Percentiles rank a stretch among this genome's conserved stretches.
Conservation (phyloP, 2,113 vertebrate species). For the Dromas ardeola region DNA sequence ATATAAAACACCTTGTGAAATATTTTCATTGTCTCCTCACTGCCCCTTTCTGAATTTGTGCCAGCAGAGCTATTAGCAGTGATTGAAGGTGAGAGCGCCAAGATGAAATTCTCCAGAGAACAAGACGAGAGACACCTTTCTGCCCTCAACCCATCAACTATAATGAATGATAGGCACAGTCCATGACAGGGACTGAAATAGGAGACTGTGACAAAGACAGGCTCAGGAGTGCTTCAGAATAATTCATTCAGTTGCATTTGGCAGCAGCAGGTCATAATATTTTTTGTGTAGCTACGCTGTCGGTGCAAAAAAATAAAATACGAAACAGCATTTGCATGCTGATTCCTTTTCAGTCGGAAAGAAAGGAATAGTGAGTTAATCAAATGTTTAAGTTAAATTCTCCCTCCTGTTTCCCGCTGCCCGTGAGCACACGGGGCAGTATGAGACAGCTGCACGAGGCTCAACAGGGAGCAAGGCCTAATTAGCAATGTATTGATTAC, state of each 20-base stretch:
- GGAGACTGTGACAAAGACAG: slow-evolving; percentile 60
- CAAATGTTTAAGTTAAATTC: background rate
- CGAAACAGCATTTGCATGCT: background rate
- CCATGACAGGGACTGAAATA: slow-evolving; percentile 49
- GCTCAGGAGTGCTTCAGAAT: slow-evolving; percentile 60
- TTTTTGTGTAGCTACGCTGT: slow-evolving; percentile 35
- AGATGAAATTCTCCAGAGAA: slow-evolving; percentile 77
- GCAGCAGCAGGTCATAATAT: slow-evolving; percentile 51
- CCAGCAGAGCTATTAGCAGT: slow-evolving; percentile 87
- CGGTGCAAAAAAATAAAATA: slow-evolving; percentile 33
- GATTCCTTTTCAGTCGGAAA: background rate
- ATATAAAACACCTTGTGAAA: slow-evolving; percentile 62
- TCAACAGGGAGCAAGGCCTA: background rate
- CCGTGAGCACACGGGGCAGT: background rate
- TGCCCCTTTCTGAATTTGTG: slow-evolving; percentile 72
- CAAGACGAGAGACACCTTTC: slow-evolving; percentile 70
- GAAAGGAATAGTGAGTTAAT: slow-evolving; percentile 1
- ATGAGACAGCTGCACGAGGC: background rate
- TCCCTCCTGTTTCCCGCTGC: background rate
- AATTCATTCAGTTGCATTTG: slow-evolving; percentile 53
- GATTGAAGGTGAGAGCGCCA: slow-evolving; percentile 80
- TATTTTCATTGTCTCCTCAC: slow-evolving; percentile 54
- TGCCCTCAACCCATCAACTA: slow-evolving; percentile 68
- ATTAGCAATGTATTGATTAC: background rate
- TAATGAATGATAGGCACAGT: slow-evolving; percentile 67